Conservation (phyloP, 2,113 vertebrate genomes). For the Archilochus colubris region DNA sequence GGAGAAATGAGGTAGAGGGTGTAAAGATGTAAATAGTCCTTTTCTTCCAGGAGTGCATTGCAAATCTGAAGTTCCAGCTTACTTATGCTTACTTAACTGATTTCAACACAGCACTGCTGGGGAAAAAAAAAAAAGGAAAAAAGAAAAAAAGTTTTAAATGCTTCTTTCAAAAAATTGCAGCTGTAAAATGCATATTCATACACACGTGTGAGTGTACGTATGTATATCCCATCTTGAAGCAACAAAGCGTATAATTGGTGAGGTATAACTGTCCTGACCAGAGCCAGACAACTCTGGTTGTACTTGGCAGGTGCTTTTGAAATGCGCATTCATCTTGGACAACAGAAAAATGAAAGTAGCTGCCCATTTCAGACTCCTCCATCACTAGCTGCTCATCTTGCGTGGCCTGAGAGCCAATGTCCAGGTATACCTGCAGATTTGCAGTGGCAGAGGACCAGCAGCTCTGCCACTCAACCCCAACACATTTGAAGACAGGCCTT, state of each 20-base stretch:
- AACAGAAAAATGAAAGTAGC: background rate
- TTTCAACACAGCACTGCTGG: background rate
- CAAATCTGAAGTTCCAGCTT: background rate
- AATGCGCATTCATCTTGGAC: background rate
- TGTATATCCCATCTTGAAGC: background rate
- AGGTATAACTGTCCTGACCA: background rate
- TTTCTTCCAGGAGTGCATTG: background rate
- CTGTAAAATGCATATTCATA: background rate
- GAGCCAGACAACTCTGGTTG: background rate
- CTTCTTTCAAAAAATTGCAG: background rate
- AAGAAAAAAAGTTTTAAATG: background rate
- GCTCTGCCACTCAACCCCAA: background rate
- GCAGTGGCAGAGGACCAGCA: background rate
- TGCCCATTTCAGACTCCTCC: background rate
- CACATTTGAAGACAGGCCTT: background rate
- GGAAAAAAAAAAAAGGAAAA: background rate
- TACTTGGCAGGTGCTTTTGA: background rate
- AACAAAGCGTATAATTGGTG: constrained; percentile 17
- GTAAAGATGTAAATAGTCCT: background rate
- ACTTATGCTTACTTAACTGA: background rate
- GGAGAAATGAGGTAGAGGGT: background rate
- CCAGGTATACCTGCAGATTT: background rate
- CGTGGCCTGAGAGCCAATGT: background rate
- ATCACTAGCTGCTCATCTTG: background rate
- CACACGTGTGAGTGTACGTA: background rate